Base-by-base conservation (phyloP, 1,140 invertebrate genomes). In the Carposina sasakii region DNA sequence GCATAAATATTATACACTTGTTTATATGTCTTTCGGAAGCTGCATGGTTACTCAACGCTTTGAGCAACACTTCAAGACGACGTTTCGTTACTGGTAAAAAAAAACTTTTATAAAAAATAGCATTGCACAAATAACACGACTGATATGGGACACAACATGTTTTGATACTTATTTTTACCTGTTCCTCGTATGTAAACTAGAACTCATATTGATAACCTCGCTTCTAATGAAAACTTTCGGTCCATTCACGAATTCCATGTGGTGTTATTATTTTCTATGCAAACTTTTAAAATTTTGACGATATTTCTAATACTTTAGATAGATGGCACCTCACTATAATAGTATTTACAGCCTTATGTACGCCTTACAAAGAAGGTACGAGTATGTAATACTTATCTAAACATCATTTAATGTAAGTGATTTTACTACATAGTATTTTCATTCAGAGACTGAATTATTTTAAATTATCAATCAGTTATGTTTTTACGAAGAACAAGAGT, bases 1-100 rank as follows among this genome's bases (percentile, higher is more conserved):
- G 41, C 59, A 64, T 77, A 75, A 63, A 76, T 67, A 57, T 61
- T 57, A 64, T 71, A 76, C 74, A 78, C 73, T 67, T 73, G 70
- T 75, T 82, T 76, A 82, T 82, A 79, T 78, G 76, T 79, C 76
- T 82, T 69, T 75, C 78, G 76, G 78, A 79, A 64, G 76, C 76
- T 73, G 67, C 67, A 67, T 67, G 74, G 69, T 77, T 71, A 75
- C 69, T 62, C 56, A 63, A 55, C 57, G 69, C 72, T 77, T 82
- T 82, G 78, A 82, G 78, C 78, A 74, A 82, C 78, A 82, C 76
- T 79, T 82, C 78, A 82, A 81, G 71, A 71, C 67, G 64, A 70
- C 75, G 64, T 76, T 78, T 72, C 76, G 70, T 78, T 81, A 67
- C 15, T 16, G 64, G 63, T 68, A 62, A 52, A 49, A 40, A 49